A percentile compares a stretch with the other conserved stretches of the same genome.
Conservation (phyloP, 2,888 invertebrate genomes). For the Fragum fragum region DNA sequence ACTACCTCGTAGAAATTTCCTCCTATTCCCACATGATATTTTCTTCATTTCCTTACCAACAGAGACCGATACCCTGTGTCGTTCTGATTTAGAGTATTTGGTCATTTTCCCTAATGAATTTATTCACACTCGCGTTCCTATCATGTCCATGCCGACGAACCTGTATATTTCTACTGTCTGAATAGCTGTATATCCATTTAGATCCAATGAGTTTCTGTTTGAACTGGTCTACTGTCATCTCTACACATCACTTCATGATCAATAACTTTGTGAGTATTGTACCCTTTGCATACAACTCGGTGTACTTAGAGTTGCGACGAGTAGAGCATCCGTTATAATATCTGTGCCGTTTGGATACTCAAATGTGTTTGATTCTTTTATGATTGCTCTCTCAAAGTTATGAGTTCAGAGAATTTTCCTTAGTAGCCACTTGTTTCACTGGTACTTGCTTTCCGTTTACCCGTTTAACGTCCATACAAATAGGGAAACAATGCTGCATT, state of each 20-base stretch:
- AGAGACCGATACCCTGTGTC: too few species aligned
- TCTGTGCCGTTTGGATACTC: constrained; percentile 20
- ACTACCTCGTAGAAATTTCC: too few species aligned
- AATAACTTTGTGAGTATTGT: constrained; percentile 42
- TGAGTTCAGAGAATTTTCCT: not conserved
- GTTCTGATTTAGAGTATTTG: too few species aligned
- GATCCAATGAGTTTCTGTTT: too few species aligned
- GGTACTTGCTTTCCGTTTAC: not conserved
- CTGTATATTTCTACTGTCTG: constrained; percentile 28
- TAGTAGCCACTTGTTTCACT: not conserved
- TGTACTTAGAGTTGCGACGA: constrained; percentile 35
- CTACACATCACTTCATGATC: constrained; percentile 23
- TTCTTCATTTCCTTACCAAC: too few species aligned
- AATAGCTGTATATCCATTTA: not conserved
- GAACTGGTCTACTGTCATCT: too few species aligned
- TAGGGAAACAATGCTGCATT: too few species aligned
- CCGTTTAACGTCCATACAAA: too few species aligned
- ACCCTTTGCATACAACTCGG: constrained; percentile 41
- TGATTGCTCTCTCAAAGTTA: not conserved
- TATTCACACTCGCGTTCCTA: constrained; percentile 43
- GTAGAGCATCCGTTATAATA: constrained; percentile 45
- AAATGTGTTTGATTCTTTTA: not conserved
- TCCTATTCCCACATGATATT: too few species aligned
- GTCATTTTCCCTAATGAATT: constrained; percentile 16
- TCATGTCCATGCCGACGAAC: constrained; percentile 52